These are phyloP conservation scores for Salmo trutta DNA, from an alignment of 2,797 vertebrate genomes.

Conservation along the genomic window DNA sequence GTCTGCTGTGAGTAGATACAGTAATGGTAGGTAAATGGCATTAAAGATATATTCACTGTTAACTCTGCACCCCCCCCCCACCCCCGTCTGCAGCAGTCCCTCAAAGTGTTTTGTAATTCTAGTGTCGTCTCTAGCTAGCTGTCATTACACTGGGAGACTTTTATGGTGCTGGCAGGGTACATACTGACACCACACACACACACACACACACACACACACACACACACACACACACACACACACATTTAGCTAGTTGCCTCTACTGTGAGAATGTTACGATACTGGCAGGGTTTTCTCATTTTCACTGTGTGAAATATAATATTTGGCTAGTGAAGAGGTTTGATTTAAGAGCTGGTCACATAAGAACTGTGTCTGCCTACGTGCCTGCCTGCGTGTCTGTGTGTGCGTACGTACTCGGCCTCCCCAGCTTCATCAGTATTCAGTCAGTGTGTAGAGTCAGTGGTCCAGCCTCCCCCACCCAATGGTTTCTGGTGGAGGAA, in stretches of 20 bases:
- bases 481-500: conserved; percentile 46
- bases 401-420: conserved; percentile 20
- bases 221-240: neutral
- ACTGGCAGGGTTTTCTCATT: conserved; percentile 28
- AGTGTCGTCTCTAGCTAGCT: neutral
- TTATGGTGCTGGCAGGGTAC: conserved; percentile 3
- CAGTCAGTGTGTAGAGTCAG: conserved; percentile 41
- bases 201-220: neutral
- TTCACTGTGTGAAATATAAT: conserved; percentile 22
- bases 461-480: conserved; percentile 47
- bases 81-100: neutral
- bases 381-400: neutral
- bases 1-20: neutral
- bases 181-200: too few relatives aligned
- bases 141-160: neutral
- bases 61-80: neutral
- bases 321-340: conserved; percentile 35
- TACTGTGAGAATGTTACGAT: neutral
- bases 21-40: neutral
- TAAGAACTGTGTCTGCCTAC: conserved; percentile 11
- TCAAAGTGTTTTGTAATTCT: neutral
- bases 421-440: conserved; percentile 61
- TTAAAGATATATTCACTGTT: neutral
- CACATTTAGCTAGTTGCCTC: neutral
- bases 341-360: conserved; percentile 31